Evolutionary conservation across 1,140 invertebrate species (phyloP).

Genomic region (Drosophila asahinai): DNA sequence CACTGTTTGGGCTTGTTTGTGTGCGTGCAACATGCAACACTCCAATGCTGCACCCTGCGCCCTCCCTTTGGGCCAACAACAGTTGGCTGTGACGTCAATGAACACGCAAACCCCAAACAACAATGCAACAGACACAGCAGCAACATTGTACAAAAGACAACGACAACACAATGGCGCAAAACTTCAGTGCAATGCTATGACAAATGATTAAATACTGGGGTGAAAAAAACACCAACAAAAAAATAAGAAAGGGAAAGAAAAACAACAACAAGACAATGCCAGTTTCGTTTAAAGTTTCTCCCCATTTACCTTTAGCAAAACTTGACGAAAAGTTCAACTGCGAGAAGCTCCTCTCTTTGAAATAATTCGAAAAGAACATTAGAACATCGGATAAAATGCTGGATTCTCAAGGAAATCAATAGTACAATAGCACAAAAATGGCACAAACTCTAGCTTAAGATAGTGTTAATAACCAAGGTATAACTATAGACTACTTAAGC

Average conservation of each 20-base stretch:
- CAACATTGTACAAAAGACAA: constrained; percentile 34
- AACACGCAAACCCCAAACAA: constrained; percentile 66
- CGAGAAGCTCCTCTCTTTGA: neutral
- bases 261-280: constrained; percentile 12
- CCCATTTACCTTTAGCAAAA: constrained; percentile 3
- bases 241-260: constrained; percentile 10
- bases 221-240: constrained; percentile 12
- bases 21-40: constrained; percentile 77
- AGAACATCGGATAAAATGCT: neutral
- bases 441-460: too few species aligned
- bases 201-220: constrained; percentile 67
- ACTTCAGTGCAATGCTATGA: constrained; percentile 58
- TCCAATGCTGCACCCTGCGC: neutral
- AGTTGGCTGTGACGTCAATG: constrained; percentile 71
- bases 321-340: constrained; percentile 4
- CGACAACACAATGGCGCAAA: constrained; percentile 23
- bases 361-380: neutral
- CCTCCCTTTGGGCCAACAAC: neutral
- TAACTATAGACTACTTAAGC: too few species aligned
- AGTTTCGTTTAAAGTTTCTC: constrained; percentile 33
- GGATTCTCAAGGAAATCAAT: neutral
- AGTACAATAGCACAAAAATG: neutral
- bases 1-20: constrained; percentile 35
- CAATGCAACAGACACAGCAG: constrained; percentile 62
- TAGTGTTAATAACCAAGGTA: too few species aligned